Percentiles rank a stretch among this genome's conserved stretches.
phyloP scores from a whole-genome alignment of 2,113 vertebrate species.

The Lamprologus ornatipinnis region DNA sequence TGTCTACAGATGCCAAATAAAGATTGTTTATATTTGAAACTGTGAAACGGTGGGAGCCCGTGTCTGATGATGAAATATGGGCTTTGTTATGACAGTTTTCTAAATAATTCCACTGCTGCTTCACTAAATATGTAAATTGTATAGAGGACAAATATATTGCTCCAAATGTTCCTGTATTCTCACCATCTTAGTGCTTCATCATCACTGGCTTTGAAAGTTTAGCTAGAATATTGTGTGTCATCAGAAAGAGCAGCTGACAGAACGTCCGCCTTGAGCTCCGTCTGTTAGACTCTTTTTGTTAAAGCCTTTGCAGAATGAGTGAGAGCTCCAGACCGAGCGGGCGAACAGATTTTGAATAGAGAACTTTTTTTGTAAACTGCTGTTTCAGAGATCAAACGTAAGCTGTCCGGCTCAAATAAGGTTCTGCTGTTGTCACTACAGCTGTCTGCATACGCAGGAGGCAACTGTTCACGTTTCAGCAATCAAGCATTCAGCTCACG shows the following conservation, averaged over 20 bases:
- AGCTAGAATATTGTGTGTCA: not conserved
- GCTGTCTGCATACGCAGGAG: not conserved
- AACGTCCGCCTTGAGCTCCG: fast-evolving
- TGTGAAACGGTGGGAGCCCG: not conserved
- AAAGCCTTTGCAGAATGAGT: not conserved
- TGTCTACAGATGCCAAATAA: not conserved
- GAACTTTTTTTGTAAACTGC: not conserved
- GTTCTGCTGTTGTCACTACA: not conserved
- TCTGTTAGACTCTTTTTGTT: not conserved
- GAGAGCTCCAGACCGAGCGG: not conserved
- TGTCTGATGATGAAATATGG: not conserved
- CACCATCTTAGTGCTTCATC: not conserved
- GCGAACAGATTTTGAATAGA: not conserved
- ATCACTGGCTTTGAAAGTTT: not conserved
- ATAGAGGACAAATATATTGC: not conserved
- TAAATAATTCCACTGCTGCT: not conserved
- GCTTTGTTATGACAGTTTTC: not conserved
- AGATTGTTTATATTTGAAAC: not conserved
- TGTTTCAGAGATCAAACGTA: not conserved
- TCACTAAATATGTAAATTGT: not conserved
- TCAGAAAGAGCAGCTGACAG: not conserved
- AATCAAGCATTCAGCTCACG: not conserved
- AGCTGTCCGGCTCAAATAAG: not conserved
- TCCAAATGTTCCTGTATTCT: not conserved
- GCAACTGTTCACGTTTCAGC: not conserved